These are phyloP conservation scores for Hyperopisus bebe DNA, from an alignment of 2,113 vertebrate genomes.

Conservation along the genomic window DNA sequence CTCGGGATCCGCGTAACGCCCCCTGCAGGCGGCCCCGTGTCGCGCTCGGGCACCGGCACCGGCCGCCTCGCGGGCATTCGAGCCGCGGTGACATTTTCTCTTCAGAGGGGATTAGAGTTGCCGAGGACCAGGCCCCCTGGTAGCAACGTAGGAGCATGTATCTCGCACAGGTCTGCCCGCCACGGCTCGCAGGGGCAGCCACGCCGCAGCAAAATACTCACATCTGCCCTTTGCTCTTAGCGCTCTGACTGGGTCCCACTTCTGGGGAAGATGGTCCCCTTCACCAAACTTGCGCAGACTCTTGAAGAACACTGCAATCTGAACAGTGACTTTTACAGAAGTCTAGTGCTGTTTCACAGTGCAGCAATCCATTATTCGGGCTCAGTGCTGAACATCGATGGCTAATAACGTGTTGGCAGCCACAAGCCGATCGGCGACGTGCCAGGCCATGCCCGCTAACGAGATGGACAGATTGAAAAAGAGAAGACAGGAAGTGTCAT, in stretches of 20 bases:
- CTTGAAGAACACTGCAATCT: neutral
- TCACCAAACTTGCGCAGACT: neutral
- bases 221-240: neutral
- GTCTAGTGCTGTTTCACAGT: neutral
- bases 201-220: neutral
- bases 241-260: neutral
- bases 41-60: neutral
- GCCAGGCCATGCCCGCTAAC: neutral
- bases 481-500: neutral
- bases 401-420: neutral
- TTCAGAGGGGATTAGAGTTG: neutral
- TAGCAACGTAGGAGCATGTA: neutral
- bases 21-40: neutral
- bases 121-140: neutral
- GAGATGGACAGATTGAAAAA: neutral
- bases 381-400: neutral
- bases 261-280: neutral
- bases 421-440: neutral
- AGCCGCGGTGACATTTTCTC: neutral
- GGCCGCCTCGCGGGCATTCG: neutral
- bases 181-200: neutral
- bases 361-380: neutral
- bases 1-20: slow-evolving; percentile 32
- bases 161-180: neutral
- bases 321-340: neutral